Evolutionary conservation across 2,888 invertebrate genomes (phyloP), one percentile per base, ranked within the genome.

Genomic region (Oxytorus armatus): DNA sequence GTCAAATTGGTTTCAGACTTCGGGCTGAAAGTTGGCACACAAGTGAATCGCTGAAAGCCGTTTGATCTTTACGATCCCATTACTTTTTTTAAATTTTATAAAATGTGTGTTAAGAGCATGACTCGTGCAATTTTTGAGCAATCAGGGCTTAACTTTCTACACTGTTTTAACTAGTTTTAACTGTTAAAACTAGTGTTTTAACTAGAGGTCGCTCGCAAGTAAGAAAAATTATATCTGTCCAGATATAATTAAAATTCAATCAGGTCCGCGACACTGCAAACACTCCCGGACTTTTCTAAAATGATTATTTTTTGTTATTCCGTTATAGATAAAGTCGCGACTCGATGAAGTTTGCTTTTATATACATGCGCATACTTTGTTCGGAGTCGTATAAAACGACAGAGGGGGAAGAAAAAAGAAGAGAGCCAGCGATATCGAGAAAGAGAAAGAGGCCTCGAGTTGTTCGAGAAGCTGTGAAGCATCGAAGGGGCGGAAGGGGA

Each of bases 161-260:
- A n/a, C n/a, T n/a, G n/a, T n/a, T n/a, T n/a, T n/a, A n/a, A n/a
- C n/a, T n/a, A n/a, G n/a, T n/a, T n/a, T n/a, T n/a, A n/a, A n/a
- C n/a, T n/a, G n/a, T n/a, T n/a, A n/a, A n/a, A n/a, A n/a, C n/a
- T n/a, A n/a, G n/a, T n/a, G n/a, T n/a, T n/a, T n/a, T n/a, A n/a
- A n/a, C n/a, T n/a, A n/a, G n/a, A 78, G 77, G 77, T 59, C 77
- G 76, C 75, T 82, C 77, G 77, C 51, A 77, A 16, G 47, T 47
- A 36, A 66, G 51, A 55, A 61, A 55, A 84, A 85, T 87, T 87
- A n/a, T n/a, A n/a, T n/a, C n/a, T n/a, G n/a, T n/a, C n/a, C n/a
- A 81, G 85, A 86, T 88, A 85, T 89, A 89, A 91, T 91, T 90
- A 90, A 90, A 90, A 89, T 87, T 89, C 88, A 89, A 88, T 89